These are phyloP conservation scores for human (Homo sapiens) DNA, from an alignment of 2,113 vertebrate genomes.

Conservation along the genomic window GRCh38 chr11:79382501-79383000, in stretches of 20 bases:
- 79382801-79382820: constrained; percentile 26
- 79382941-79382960: neutral
- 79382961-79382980: neutral
- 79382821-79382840: constrained; percentile 69
- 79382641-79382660: neutral
- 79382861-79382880: constrained; percentile 62
- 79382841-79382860: constrained; percentile 31
- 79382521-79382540: neutral
- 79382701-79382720: neutral
- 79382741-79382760: neutral
- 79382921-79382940: constrained; percentile 24
- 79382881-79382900: constrained; percentile 41
- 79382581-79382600: neutral
- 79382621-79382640: neutral
- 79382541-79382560: neutral
- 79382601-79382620: neutral
- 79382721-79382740: neutral
- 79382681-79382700: no score
- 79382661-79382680: no score
- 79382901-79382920: constrained; percentile 58
- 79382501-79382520: neutral
- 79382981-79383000: neutral
- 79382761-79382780: neutral
- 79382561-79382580: neutral
- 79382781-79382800: neutral